Evolutionary conservation across 2,888 invertebrate species (phyloP), one percentile per base, ranked within the genome.

Genomic region (Cancer borealis): DNA sequence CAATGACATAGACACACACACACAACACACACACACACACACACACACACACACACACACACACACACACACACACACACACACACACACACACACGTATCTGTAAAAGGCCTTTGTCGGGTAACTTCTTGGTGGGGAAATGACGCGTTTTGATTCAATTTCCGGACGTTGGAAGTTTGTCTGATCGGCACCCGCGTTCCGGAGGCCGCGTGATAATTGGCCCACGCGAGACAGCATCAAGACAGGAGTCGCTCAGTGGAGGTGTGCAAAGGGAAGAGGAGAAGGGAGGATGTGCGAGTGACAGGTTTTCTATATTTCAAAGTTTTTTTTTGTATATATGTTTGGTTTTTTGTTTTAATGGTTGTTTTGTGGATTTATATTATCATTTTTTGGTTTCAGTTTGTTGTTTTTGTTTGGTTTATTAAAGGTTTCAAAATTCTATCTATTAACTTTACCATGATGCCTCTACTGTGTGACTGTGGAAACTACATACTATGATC

Each of bases 171-270:
- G 79, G 21, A 79, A 79, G 79, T 79, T 79, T 79, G 79, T 79
- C 21, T 79, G 79, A 79, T 30, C 30, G 30, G 79, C 79, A 12
- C 12, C 30, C 14, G 88, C 21, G 46, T 47, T 88, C 21, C 46
- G 88, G 88, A 46, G 45, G 88, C 88, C n/a, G n/a, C n/a, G 88
- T 47, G 88, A 88, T 88, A 47, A 47, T 88, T 88, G 88, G 88
- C 17, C 30, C 6, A 17, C 12, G 21, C 8, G 89, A 89, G 89
- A 46, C 47, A 47, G n/a, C 46, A 8, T 21, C n/a, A 8, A 30
- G 79, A 79, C 26, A 66, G 17, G 66, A n/a, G 88, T 3, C 17
- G 21, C 14, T 47, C n/a, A 21, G 46, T 49, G 30, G n/a, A 26
- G n/a, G 90, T 47, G 90, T 47, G 49, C n/a, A 54, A 54, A 14